Conservation (phyloP, 2,113 vertebrate species). For the Strigops habroptila region DNA sequence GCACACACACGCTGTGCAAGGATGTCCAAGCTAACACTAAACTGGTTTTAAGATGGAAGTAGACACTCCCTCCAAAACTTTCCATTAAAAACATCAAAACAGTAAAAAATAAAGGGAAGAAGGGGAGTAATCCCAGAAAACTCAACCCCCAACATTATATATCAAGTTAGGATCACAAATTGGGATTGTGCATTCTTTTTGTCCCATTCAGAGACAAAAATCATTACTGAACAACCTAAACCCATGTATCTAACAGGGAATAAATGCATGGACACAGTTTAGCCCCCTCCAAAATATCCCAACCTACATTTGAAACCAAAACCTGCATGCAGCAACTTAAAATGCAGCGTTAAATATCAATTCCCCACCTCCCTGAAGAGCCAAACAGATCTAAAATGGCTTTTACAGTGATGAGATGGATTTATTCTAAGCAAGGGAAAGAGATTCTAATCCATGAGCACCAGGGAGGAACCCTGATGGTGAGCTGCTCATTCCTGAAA, state of each 20-base stretch:
- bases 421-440: not conserved
- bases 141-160: not conserved
- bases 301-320: not conserved
- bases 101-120: not conserved
- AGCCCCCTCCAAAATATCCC: not conserved
- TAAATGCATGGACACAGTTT: not conserved
- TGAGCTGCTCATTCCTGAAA: not conserved
- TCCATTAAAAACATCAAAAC: not conserved
- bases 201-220: not conserved
- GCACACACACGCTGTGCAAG: too few relatives aligned
- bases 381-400: too few relatives aligned
- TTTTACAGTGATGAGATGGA: not conserved
- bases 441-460: not conserved
- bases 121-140: not conserved
- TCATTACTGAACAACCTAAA: not conserved
- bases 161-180: not conserved
- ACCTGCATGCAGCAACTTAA: not conserved
- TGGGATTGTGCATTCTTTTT: not conserved
- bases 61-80: not conserved
- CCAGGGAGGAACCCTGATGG: not conserved
- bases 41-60: not conserved
- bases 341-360: rapidly evolving
- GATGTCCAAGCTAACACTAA: not conserved
- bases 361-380: not conserved
- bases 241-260: not conserved